Evolutionary conservation across 2,888 invertebrate species (phyloP).

Genomic region (Euzetes globulus): DNA sequence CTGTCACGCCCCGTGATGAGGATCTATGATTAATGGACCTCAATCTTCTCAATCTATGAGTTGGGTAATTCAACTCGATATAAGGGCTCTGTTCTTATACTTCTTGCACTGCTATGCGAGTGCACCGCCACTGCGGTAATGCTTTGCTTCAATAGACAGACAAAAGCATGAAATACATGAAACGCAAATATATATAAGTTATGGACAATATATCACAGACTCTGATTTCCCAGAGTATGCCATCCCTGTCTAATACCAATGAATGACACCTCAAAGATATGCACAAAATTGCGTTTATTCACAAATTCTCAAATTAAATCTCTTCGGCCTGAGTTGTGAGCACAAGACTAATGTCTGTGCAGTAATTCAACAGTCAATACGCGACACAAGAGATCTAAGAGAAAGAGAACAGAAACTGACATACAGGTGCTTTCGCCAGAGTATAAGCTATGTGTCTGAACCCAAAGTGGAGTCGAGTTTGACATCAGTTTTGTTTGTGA

Average conservation of each 20-base stretch:
- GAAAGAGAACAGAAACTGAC: not conserved
- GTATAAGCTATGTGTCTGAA: not conserved
- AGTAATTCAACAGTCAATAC: too few species aligned
- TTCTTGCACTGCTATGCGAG: not conserved
- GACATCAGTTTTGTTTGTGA: conserved; percentile 14
- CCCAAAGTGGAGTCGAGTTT: not conserved
- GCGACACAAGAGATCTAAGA: too few species aligned
- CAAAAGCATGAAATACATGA: conserved; percentile 14
- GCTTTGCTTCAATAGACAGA: conserved; percentile 21
- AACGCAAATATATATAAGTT: conserved; percentile 22
- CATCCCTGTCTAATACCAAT: conserved; percentile 9
- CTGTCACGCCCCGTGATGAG: conserved; percentile 35
- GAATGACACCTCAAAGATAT: conserved; percentile 19
- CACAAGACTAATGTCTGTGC: not conserved
- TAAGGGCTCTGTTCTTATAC: too few species aligned
- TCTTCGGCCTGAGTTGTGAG: not conserved
- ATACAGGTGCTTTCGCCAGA: not conserved
- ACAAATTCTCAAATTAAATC: not conserved
- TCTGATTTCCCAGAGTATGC: conserved; percentile 27
- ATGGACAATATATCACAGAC: conserved; percentile 28
- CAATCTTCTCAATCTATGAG: conserved; percentile 16
- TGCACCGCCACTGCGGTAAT: conserved; percentile 13
- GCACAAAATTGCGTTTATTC: not conserved
- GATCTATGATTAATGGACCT: conserved; percentile 34
- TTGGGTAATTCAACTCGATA: conserved; percentile 17